Percentiles rank a stretch among this genome's conserved stretches.
Conservation (phyloP, 2,797 vertebrate species). For the Paratrypauchen microcephalus region DNA sequence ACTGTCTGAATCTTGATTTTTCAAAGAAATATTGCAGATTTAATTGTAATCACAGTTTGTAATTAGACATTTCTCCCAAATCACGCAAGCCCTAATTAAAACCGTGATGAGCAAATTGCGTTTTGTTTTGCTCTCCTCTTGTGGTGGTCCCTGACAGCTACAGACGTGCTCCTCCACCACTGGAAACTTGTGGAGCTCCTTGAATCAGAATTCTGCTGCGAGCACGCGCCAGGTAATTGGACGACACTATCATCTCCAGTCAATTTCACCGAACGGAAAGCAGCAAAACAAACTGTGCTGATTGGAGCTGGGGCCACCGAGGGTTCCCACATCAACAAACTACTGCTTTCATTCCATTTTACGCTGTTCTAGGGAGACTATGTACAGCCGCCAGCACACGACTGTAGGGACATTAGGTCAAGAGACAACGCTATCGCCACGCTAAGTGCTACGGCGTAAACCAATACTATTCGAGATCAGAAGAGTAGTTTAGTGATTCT, state of each 20-base stretch:
- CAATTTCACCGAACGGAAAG: conserved; percentile 12
- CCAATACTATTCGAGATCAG: neutral
- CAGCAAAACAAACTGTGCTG: conserved; percentile 12
- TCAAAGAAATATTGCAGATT: neutral
- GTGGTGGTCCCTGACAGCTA: neutral
- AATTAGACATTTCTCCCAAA: neutral
- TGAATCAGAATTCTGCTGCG: conserved; percentile 11
- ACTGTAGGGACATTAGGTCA: neutral
- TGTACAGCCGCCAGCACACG: neutral
- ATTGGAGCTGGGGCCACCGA: conserved; percentile 6
- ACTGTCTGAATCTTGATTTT: neutral
- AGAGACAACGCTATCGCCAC: neutral
- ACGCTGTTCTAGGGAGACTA: neutral
- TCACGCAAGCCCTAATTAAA: neutral
- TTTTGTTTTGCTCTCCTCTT: neutral
- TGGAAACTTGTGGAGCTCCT: neutral
- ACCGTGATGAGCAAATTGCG: neutral
- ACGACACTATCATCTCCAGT: conserved; percentile 16
- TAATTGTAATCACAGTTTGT: neutral
- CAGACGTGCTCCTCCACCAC: neutral
- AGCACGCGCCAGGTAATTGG: conserved; percentile 15
- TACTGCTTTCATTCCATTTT: conserved; percentile 4
- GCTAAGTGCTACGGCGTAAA: neutral
- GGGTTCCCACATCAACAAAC: conserved; percentile 1
- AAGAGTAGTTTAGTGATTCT: neutral